phyloP scores from a whole-genome alignment of 1,140 invertebrate species.

The Batillaria attramentaria region DNA sequence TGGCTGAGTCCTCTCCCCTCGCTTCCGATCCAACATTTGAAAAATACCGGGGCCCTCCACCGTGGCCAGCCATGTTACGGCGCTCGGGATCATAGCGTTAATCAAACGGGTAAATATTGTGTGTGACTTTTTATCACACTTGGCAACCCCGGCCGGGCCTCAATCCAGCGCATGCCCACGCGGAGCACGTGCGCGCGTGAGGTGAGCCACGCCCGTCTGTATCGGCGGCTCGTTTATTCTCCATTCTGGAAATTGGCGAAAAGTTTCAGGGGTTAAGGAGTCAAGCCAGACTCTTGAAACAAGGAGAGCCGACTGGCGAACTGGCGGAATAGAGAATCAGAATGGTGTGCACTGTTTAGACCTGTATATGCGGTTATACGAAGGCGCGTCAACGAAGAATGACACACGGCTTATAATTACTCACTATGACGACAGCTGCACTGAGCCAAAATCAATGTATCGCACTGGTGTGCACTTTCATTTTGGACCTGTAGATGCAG shows the following conservation, averaged over 20 bases:
- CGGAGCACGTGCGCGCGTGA: neutral
- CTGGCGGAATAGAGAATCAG: too few species aligned
- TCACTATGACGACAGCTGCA: too few species aligned
- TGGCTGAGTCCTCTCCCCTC: conserved; percentile 10
- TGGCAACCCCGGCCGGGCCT: neutral
- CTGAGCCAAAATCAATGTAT: too few species aligned
- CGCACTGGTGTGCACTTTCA: too few species aligned
- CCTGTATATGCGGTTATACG: neutral
- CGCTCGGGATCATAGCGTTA: conserved; percentile 2
- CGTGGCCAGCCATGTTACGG: conserved; percentile 9
- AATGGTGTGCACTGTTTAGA: neutral
- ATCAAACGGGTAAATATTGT: conserved; percentile 18
- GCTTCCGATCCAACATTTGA: neutral
- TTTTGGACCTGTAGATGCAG: too few species aligned
- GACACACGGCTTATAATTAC: neutral
- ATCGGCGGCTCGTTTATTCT: conserved; percentile 4
- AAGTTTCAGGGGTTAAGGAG: neutral
- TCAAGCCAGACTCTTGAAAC: neutral
- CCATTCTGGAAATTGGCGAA: conserved; percentile 17
- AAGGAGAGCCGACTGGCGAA: neutral
- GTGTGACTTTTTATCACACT: conserved; percentile 19
- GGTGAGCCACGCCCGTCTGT: neutral
- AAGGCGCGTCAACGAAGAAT: neutral
- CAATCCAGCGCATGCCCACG: neutral
- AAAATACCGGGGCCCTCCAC: neutral